Evolutionary conservation across 2,797 vertebrate genomes (phyloP).

Genomic region (Lagodon rhomboides): DNA sequence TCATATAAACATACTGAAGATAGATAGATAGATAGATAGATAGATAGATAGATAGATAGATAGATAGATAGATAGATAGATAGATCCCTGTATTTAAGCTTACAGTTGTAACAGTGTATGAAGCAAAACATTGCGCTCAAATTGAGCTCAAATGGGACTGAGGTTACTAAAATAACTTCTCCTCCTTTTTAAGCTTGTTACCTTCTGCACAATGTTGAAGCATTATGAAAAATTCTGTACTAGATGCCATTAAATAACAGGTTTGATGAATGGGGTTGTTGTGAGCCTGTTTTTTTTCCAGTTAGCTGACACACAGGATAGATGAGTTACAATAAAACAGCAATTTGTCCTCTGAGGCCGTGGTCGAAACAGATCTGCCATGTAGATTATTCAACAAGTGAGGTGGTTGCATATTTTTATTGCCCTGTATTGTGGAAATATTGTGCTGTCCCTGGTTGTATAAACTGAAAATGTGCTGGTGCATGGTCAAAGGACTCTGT

Average conservation of each 20-base stretch:
- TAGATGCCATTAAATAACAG: conserved; percentile 37
- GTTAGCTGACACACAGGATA: conserved; percentile 41
- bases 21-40: not conserved
- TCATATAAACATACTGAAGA: too few relatives aligned
- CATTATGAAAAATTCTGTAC: conserved; percentile 27
- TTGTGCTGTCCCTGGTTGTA: conserved; percentile 59
- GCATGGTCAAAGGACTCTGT: conserved; percentile 38
- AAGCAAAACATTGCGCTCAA: not conserved
- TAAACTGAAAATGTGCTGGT: conserved; percentile 66
- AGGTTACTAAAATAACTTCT: conserved; percentile 6
- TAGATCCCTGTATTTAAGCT: not conserved
- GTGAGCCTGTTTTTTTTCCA: conserved; percentile 25
- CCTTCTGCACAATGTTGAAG: conserved; percentile 19
- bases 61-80: conserved; percentile 18
- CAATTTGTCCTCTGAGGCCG: conserved; percentile 63
- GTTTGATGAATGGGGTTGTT: conserved; percentile 42
- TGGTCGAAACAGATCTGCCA: conserved; percentile 45
- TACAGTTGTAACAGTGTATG: not conserved
- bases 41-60: conserved; percentile 12
- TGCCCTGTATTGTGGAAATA: conserved; percentile 64
- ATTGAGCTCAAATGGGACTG: not conserved
- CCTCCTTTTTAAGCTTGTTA: conserved; percentile 5
- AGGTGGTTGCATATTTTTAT: conserved; percentile 67
- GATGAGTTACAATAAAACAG: conserved; percentile 62
- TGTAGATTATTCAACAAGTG: conserved; percentile 58